Evolutionary conservation across 2,888 invertebrate genomes (phyloP), one percentile per base, ranked within the genome.

Genomic region (Philereme vetulata): DNA sequence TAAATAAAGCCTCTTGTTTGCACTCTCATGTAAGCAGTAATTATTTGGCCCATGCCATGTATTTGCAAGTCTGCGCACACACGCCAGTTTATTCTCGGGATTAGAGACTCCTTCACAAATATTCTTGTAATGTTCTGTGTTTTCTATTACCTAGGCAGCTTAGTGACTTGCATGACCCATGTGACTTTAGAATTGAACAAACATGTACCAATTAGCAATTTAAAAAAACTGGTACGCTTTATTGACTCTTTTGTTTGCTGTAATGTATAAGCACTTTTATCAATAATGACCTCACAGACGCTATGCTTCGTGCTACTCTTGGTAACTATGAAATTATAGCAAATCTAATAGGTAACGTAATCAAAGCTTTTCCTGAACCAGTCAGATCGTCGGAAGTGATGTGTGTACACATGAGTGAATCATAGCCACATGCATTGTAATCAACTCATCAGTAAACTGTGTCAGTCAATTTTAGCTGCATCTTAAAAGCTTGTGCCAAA

Each of bases 401-500:
- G 72, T 70, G 56, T 60, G 51, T 55, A 46, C 47, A 34, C 11
- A 59, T 59, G 60, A 62, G 47, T 67, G 51, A 55, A 9, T 11
- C 49, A 10, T 43, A 48, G 52, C 47, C 57, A 60, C 53, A 48
- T 68, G 68, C 64, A 70, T 68, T 72, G 6, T 68, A 63, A 72
- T 69, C 51, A 66, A 66, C 69, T 67, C 64, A 71, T 71, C 62
- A 72, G 76, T 76, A 74, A 75, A 80, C 77, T 74, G 72, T 83
- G 82, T 78, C 78, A 77, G 79, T 81, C 82, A 83, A 77, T 76
- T 84, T 78, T 84, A 82, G 81, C 75, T 76, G 76, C 75, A 71
- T 64, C 73, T 75, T 75, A 79, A 80, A 75, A 76, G 75, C 69
- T 62, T 77, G 84, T 88, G 87, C 88, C 86, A 88, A 88, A 84